Evolutionary conservation across 2,113 vertebrate species (phyloP).

Genomic region (Strigops habroptila): DNA sequence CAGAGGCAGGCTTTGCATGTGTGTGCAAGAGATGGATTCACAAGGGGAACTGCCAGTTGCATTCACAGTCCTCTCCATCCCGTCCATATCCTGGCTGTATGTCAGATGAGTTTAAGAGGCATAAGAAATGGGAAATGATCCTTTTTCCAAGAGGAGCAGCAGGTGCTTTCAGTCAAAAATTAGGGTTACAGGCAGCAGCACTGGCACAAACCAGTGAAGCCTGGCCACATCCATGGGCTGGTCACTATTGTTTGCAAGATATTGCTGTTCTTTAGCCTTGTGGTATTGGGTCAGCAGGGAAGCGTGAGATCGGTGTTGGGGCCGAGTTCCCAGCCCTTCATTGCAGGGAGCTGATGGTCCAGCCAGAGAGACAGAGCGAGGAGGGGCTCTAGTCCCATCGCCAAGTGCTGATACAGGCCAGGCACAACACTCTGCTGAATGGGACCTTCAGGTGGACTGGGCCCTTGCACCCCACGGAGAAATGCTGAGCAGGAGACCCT

Average conservation of each 20-base stretch:
- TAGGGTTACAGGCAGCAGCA: neutral
- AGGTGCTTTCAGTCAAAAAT: neutral
- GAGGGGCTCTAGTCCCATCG: neutral
- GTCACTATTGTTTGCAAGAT: neutral
- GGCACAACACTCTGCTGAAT: neutral
- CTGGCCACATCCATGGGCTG: neutral
- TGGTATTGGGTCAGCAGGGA: neutral
- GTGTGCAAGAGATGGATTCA: neutral
- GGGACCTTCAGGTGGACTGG: neutral
- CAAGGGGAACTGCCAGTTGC: neutral
- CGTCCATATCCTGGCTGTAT: neutral
- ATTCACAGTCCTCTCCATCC: neutral
- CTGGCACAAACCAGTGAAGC: neutral
- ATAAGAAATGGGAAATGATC: neutral
- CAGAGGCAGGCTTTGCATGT: neutral
- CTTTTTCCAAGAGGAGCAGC: neutral
- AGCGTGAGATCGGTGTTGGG: neutral
- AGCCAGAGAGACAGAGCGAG: fast-evolving
- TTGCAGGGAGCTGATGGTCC: neutral
- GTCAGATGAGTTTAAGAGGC: neutral
- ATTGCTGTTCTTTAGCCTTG: fast-evolving
- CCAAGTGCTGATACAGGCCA: neutral
- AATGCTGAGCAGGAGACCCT: neutral
- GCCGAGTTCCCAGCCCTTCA: neutral
- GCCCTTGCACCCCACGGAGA: neutral